These are phyloP conservation scores for Terebella lapidaria DNA, from an alignment of 2,888 invertebrate species.

Conservation along the genomic window DNA sequence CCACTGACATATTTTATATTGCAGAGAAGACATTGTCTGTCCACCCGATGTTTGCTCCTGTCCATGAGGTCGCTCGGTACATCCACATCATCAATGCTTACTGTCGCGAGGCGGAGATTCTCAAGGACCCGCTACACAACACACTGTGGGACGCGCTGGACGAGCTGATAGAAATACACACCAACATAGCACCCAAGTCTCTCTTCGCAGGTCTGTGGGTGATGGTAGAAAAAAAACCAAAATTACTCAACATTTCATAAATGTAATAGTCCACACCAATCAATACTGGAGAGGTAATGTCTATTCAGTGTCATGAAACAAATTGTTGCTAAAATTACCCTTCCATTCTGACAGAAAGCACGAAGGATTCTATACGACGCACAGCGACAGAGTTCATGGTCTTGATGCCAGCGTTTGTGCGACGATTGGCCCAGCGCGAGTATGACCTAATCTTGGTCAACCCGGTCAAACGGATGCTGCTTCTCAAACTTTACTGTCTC, in stretches of 20 bases:
- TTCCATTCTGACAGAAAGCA: slow-evolving; percentile 35
- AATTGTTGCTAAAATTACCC: neutral
- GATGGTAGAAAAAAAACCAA: neutral
- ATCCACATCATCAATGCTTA: slow-evolving; percentile 46
- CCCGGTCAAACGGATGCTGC: slow-evolving; percentile 37
- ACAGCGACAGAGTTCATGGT: slow-evolving; percentile 40
- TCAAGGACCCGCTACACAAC: slow-evolving; percentile 40
- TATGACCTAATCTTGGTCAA: slow-evolving; percentile 42
- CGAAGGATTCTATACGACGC: slow-evolving; percentile 39
- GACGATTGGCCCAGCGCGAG: slow-evolving; percentile 43
- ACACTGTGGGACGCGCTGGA: slow-evolving; percentile 44
- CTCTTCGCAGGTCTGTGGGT: slow-evolving; percentile 38
- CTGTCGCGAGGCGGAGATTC: slow-evolving; percentile 43
- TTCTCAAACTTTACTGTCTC: slow-evolving; percentile 47
- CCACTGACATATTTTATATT: neutral
- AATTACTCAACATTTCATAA: no score
- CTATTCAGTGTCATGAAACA: no score
- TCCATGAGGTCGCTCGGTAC: slow-evolving; percentile 41
- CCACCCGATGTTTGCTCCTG: slow-evolving; percentile 44
- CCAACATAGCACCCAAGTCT: slow-evolving; percentile 35
- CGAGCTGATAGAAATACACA: slow-evolving; percentile 40
- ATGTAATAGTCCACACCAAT: no score
- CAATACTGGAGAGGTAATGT: no score
- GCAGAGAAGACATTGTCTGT: slow-evolving; percentile 37
- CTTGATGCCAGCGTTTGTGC: slow-evolving; percentile 40